Percentiles rank a stretch among this genome's conserved stretches.
These are phyloP conservation scores for Hiodon alosoides DNA, from an alignment of 2,113 vertebrate genomes.

Conservation along the genomic window DNA sequence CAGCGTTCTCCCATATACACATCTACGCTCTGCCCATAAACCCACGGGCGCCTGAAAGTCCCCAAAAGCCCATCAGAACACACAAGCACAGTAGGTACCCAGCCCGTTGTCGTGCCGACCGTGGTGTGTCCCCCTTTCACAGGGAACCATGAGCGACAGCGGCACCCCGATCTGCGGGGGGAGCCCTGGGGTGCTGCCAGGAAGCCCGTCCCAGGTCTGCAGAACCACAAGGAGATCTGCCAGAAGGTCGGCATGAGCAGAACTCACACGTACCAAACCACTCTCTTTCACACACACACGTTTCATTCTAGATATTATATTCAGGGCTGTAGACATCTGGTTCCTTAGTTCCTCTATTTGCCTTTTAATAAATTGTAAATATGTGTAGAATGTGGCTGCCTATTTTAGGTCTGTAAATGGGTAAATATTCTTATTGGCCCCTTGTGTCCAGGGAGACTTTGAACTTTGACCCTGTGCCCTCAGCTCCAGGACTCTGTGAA, in stretches of 20 bases:
- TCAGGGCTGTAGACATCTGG: too few relatives aligned
- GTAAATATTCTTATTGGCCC: background rate
- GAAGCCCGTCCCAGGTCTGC: slow-evolving; percentile 83
- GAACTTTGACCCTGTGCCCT: slow-evolving; percentile 27
- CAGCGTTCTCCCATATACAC: too few relatives aligned
- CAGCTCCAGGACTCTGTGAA: slow-evolving; percentile 93
- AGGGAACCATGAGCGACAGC: slow-evolving; percentile 73
- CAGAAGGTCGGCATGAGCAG: slow-evolving; percentile 71
- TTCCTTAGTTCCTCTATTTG: too few relatives aligned
- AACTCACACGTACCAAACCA: background rate
- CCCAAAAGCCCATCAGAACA: too few relatives aligned
- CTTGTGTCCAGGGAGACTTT: background rate
- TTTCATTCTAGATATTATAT: background rate
- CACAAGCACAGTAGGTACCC: background rate
- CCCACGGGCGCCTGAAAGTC: too few relatives aligned
- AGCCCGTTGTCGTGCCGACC: background rate
- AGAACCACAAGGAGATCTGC: slow-evolving; percentile 96
- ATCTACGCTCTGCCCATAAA: too few relatives aligned
- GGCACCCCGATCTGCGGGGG: slow-evolving; percentile 80
- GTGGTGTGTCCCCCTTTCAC: slow-evolving; percentile 20
- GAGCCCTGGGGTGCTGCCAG: slow-evolving; percentile 70
- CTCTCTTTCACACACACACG: background rate
- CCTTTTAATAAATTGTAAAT: too few relatives aligned
- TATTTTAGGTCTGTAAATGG: background rate
- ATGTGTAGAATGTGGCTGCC: background rate